phyloP scores from a whole-genome alignment of 2,797 vertebrate species.

The Leptoclinus maculatus region DNA sequence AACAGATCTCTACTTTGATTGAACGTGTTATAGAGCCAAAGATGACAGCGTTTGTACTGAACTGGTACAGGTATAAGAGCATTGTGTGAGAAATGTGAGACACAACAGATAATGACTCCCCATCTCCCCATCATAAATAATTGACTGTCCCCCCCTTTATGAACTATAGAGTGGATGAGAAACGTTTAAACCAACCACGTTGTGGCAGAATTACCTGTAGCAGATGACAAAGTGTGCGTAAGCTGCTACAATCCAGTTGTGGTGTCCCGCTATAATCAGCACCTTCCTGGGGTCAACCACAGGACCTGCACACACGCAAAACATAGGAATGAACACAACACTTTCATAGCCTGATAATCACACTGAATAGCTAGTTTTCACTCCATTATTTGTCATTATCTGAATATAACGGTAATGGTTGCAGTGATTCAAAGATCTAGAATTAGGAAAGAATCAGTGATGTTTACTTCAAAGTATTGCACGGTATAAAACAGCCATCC shows the following conservation, averaged over 20 bases:
- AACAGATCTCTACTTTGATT: background rate
- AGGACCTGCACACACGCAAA: conserved; percentile 80
- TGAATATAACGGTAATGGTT: background rate
- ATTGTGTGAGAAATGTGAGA: conserved; percentile 32
- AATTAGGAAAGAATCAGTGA: background rate
- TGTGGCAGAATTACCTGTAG: conserved; percentile 89
- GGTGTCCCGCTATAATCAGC: conserved; percentile 95
- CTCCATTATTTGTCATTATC: background rate
- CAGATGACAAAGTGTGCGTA: conserved; percentile 99
- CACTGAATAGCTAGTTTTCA: background rate
- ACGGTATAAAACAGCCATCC: background rate
- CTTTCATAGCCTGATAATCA: background rate
- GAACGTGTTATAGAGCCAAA: background rate
- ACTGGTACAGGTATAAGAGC: background rate
- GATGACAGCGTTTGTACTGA: background rate
- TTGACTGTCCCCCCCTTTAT: conserved; percentile 2
- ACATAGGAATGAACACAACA: background rate
- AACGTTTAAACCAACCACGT: background rate
- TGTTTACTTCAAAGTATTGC: background rate
- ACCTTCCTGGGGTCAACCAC: conserved; percentile 96
- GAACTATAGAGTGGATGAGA: conserved; percentile 2
- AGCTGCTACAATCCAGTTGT: conserved; percentile 99
- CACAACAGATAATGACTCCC: conserved; percentile 21
- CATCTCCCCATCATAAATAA: conserved; percentile 32
- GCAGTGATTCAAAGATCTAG: background rate